phyloP scores from a whole-genome alignment of 2,888 invertebrate species.

The Hemithea aestivaria region DNA sequence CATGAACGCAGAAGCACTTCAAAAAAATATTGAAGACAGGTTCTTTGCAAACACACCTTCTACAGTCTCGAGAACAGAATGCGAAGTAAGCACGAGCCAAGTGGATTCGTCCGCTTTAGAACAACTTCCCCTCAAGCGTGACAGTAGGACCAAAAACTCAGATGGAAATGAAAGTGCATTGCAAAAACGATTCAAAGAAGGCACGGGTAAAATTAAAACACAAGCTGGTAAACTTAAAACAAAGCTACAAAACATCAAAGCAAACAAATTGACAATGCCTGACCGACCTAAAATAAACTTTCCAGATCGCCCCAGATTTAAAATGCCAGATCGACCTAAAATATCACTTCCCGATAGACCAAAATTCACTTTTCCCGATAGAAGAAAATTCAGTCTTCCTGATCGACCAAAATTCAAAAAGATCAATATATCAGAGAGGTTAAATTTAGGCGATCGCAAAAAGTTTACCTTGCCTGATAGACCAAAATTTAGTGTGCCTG shows the following conservation, averaged over 20 bases:
- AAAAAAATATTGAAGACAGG: conserved; percentile 81
- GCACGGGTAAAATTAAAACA: conserved; percentile 83
- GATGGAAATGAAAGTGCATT: conserved; percentile 77
- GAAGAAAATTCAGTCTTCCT: conserved; percentile 82
- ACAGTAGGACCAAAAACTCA: conserved; percentile 72
- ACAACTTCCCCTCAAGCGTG: conserved; percentile 80
- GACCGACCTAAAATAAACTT: conserved; percentile 79
- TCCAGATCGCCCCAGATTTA: conserved; percentile 76
- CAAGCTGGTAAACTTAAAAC: conserved; percentile 86
- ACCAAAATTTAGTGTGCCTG: conserved; percentile 75
- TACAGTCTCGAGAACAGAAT: conserved; percentile 81
- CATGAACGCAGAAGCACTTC: conserved; percentile 74
- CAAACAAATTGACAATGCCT: conserved; percentile 73
- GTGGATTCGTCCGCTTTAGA: conserved; percentile 83
- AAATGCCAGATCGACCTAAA: conserved; percentile 76
- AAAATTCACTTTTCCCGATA: conserved; percentile 78
- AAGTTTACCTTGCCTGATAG: conserved; percentile 82
- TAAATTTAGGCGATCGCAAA: conserved; percentile 76
- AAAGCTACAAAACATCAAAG: conserved; percentile 81
- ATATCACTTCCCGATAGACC: conserved; percentile 78
- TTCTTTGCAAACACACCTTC: conserved; percentile 80
- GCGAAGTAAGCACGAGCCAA: conserved; percentile 83
- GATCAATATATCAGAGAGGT: conserved; percentile 72
- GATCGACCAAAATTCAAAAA: conserved; percentile 78
- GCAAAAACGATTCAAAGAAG: conserved; percentile 82